phyloP scores from a whole-genome alignment of 2,888 invertebrate genomes.

The Scaptomyza flava region DNA sequence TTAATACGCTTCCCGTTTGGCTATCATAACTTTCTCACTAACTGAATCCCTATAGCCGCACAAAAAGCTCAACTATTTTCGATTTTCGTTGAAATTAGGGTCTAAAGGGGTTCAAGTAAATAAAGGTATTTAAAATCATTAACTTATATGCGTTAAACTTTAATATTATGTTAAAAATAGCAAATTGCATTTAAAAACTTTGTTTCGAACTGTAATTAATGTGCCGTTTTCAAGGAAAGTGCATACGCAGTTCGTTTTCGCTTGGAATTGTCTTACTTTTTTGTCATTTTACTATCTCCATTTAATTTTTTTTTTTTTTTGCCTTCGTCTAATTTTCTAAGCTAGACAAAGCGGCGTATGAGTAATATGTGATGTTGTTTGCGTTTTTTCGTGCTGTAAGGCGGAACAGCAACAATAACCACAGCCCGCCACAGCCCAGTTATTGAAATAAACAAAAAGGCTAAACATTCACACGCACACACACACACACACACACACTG shows the following conservation, averaged over 20 bases:
- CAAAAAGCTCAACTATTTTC: neutral
- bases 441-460: conserved; percentile 80
- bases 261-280: neutral
- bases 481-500: conserved; percentile 21
- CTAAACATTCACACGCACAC: conserved; percentile 17
- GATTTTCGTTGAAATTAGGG: too few relatives aligned
- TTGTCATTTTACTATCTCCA: conserved; percentile 3
- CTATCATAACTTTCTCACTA: conserved; percentile 10
- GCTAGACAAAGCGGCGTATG: conserved; percentile 67
- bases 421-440: conserved; percentile 42
- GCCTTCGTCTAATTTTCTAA: conserved; percentile 15
- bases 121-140: too few relatives aligned
- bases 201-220: too few relatives aligned
- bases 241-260: conserved; percentile 16
- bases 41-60: conserved; percentile 1
- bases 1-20: conserved; percentile 30
- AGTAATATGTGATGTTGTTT: conserved; percentile 57
- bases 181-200: too few relatives aligned
- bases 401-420: conserved; percentile 12
- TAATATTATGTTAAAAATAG: too few relatives aligned
- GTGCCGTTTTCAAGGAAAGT: neutral
- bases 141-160: too few relatives aligned
- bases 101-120: too few relatives aligned
- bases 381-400: neutral
- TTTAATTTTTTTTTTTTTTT: too few relatives aligned